Base-by-base conservation (phyloP, 2,888 invertebrate species). In the Frankliniella intonsa region DNA sequence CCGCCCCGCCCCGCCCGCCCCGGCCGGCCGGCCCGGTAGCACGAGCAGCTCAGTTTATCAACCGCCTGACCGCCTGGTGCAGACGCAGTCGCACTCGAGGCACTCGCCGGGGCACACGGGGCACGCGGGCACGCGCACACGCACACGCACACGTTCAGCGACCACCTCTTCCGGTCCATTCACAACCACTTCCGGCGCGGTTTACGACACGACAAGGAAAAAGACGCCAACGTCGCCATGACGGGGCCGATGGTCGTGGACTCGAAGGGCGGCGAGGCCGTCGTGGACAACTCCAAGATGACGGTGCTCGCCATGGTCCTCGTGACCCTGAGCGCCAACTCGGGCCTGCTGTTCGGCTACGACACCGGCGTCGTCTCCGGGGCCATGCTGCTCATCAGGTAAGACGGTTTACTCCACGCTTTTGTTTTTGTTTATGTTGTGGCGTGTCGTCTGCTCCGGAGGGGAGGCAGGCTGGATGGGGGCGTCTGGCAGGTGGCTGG, bases 361-460 rank as follows among this genome's bases (percentile, higher is more conserved):
- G 91, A 91, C 85, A 91, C 91, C 0, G 90, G 90, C 12, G 90
- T 90, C 62, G 88, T 90, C 5, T 90, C 90, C 0, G 90, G 90
- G 22, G 89, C 90, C 5, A 88, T 90, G 87, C 84, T 90, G 50
- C 84, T 88, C 76, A 84, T 89, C 27, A 83, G 84, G 85, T 84
- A 83, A 84, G 84, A 55, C 14, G 55, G 38, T 38, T 38, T 38
- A 5, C 38, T 38, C 38, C 3, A 38, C 5, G 38, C 38, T 38
- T 38, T 38, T 38, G 38, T 38, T 38, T 38, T 38, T 38, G 38
- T 38, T 38, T 38, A 38, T 38, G 38, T 38, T 38, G 38, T 38
- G 38, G 38, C 38, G 38, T 5, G 38, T 38, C 38, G 38, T 38
- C 38, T 38, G 38, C 5, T 38, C 38, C 38, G 38, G 38, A 38